These are phyloP conservation scores for Amphimallon solstitiale DNA, from an alignment of 2,888 invertebrate genomes.

Conservation along the genomic window DNA sequence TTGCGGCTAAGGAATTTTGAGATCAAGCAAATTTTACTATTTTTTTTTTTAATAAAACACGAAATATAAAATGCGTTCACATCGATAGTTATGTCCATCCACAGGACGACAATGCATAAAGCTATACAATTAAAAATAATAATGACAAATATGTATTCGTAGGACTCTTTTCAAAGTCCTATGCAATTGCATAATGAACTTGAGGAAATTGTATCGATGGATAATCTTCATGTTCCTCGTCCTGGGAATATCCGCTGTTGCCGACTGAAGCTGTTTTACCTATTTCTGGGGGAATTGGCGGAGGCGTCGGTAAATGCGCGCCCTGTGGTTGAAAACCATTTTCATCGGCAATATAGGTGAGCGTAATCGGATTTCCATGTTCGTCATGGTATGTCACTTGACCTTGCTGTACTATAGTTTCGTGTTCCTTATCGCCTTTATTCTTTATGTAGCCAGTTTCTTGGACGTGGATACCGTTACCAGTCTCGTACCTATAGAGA, in stretches of 20 bases:
- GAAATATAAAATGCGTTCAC: too few relatives aligned
- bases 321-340: conserved; percentile 72
- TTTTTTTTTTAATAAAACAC: too few relatives aligned
- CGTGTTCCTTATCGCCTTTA: conserved; percentile 72
- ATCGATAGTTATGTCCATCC: too few relatives aligned
- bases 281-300: conserved; percentile 81
- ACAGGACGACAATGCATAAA: too few relatives aligned
- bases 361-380: conserved; percentile 73
- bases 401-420: conserved; percentile 76
- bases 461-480: conserved; percentile 77
- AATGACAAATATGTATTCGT: too few relatives aligned
- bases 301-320: conserved; percentile 82
- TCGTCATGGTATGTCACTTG: conserved; percentile 77
- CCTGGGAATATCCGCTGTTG: conserved; percentile 49
- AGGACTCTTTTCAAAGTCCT: too few relatives aligned
- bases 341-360: conserved; percentile 78
- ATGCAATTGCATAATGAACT: too few relatives aligned
- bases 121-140: too few relatives aligned
- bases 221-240: conserved; percentile 4
- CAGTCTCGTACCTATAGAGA: conserved; percentile 73
- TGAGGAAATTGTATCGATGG: too few relatives aligned
- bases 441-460: conserved; percentile 79
- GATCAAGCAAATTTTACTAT: too few relatives aligned
- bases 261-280: conserved; percentile 71
- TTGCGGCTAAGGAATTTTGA: too few relatives aligned